Conservation (phyloP, 2,113 vertebrate species). For the Rostratula benghalensis region DNA sequence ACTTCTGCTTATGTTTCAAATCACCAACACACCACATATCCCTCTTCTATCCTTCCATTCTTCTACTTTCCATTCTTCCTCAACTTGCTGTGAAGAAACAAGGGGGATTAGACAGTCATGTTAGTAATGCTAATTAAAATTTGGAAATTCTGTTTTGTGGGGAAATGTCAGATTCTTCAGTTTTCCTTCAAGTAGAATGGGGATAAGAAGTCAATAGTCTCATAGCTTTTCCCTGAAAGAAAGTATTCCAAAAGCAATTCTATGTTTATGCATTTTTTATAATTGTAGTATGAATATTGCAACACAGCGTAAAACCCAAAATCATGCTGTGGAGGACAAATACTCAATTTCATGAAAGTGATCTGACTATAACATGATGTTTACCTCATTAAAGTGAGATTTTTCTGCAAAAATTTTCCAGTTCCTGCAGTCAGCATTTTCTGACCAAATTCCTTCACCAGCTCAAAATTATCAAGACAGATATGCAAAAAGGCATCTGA, state of each 20-base stretch:
- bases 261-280: slow-evolving; percentile 51
- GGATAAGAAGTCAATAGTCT: not conserved
- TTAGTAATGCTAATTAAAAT: not conserved
- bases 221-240: not conserved
- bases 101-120: not conserved
- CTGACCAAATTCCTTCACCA: not conserved
- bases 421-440: not conserved
- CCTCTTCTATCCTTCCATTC: not conserved
- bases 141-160: not conserved
- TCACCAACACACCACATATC: not conserved
- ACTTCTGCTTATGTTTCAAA: not conserved
- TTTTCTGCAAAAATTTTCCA: not conserved
- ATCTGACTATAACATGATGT: not conserved
- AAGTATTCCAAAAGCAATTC: slow-evolving; percentile 26
- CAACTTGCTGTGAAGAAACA: not conserved
- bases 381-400: slow-evolving; percentile 2
- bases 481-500: not conserved
- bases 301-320: not conserved
- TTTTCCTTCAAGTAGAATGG: not conserved
- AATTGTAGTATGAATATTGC: slow-evolving; percentile 45
- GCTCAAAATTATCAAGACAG: not conserved
- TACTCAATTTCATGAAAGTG: not conserved
- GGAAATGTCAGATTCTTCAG: not conserved
- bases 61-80: not conserved
- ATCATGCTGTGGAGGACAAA: not conserved